Evolutionary conservation across 2,888 invertebrate species (phyloP).

Genomic region (Operophtera brumata): DNA sequence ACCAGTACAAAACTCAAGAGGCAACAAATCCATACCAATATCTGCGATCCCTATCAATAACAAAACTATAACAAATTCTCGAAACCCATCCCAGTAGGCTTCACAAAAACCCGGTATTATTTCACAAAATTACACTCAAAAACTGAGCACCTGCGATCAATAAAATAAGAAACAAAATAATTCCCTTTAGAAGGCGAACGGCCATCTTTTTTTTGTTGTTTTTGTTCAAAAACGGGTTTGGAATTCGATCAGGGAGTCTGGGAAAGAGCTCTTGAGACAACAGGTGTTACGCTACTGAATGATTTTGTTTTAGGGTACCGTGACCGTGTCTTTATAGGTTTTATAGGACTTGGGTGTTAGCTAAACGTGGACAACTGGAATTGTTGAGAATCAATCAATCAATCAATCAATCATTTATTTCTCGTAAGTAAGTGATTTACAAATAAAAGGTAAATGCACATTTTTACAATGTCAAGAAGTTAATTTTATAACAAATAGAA

Average conservation of each 20-base stretch:
- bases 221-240: slow-evolving; percentile 65
- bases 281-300: slow-evolving; percentile 69
- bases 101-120: slow-evolving; percentile 37
- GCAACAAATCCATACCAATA: slow-evolving; percentile 6
- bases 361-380: no score
- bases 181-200: slow-evolving; percentile 40
- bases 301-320: slow-evolving; percentile 39
- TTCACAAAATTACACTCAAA: slow-evolving; percentile 36
- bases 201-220: slow-evolving; percentile 57
- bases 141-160: slow-evolving; percentile 50
- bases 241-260: slow-evolving; percentile 49
- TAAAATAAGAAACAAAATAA: slow-evolving; percentile 62
- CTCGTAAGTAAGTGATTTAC: no score
- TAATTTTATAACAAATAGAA: no score
- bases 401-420: no score
- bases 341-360: background rate
- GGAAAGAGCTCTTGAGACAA: slow-evolving; percentile 63
- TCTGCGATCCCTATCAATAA: slow-evolving; percentile 9
- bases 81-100: slow-evolving; percentile 7
- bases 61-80: slow-evolving; percentile 3
- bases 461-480: no score
- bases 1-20: no score
- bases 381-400: background rate
- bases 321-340: background rate
- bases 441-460: no score